Evolutionary conservation across 2,888 invertebrate genomes (phyloP), one percentile per base, ranked within the genome.

Genomic region (Himalopsyche kuldschensis): DNA sequence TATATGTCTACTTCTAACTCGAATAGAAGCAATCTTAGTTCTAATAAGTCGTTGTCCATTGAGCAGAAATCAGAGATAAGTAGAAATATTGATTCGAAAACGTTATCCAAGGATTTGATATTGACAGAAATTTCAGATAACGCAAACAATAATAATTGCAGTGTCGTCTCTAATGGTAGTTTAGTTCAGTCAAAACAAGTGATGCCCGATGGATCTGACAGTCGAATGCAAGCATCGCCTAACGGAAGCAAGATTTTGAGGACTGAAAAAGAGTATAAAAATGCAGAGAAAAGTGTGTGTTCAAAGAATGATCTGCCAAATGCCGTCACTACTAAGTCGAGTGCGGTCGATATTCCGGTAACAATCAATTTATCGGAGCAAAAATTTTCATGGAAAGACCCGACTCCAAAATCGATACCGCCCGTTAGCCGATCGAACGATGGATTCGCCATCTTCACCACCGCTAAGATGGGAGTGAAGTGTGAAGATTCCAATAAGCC

Each of bases 361-460:
- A 24, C 17, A 8, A 79, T 55, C 8, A 55, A 6, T 17, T 78
- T 46, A 27, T 46, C 78, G 6, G 79, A 79, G 6, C 41, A 55
- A 55, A 79, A 48, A 63, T 46, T 31, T 30, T 30, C 31, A 55
- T 30, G 55, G 27, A 76, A 78, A 27, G 69, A 69, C 15, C 24
- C 24, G 35, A 41, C 78, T 8, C 78, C 55, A 3, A 84, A 84
- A 84, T 32, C 24, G n/a, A 24, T 48, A 17, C 63, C 78, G 17
- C 32, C 63, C 4, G 8, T 41, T 17, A 46, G 48, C 46, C 75
- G 82, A 63, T 31, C 84, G 27, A 80, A 55, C 30, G 84, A 86
- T 75, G 80, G 84, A 31, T 78, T 76, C 32, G 79, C 85, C n/a
- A 86, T 86, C n/a, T 86, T 86, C 75, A 86, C 86, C 20, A 84